Evolutionary conservation across 2,113 vertebrate species (phyloP).

Genomic region (Pseudopipra pipra): DNA sequence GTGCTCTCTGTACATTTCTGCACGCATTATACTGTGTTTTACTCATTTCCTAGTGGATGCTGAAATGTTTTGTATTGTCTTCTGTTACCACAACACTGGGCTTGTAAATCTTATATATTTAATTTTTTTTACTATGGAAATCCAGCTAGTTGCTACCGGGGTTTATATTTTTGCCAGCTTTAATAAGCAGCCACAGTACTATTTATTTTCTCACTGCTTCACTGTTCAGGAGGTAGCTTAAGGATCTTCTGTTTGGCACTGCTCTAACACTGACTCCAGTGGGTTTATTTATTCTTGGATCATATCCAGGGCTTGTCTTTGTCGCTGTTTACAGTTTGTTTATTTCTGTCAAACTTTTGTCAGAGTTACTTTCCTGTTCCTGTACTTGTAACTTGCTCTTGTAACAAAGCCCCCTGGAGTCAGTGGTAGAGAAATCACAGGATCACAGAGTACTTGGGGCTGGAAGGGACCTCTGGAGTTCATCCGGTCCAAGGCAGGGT

Average conservation of each 20-base stretch:
- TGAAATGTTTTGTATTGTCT: conserved; percentile 62
- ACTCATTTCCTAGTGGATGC: conserved; percentile 65
- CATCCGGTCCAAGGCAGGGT: background rate
- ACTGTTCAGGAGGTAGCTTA: background rate
- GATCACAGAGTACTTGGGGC: background rate
- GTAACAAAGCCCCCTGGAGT: background rate
- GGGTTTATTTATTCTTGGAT: background rate
- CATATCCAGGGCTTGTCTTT: background rate
- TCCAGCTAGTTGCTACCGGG: background rate
- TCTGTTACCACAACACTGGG: conserved; percentile 29
- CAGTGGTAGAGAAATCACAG: background rate
- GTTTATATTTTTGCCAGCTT: conserved; percentile 32
- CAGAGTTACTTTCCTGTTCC: background rate
- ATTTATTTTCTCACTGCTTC: background rate
- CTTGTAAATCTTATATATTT: background rate
- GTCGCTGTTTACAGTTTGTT: background rate
- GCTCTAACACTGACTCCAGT: background rate
- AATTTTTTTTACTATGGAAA: conserved; percentile 59
- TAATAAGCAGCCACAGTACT: background rate
- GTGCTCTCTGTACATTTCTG: conserved; percentile 70
- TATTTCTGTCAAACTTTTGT: background rate
- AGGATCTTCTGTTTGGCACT: background rate
- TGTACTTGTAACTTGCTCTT: background rate
- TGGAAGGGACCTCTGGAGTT: background rate
- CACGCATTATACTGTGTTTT: conserved; percentile 44